These are phyloP conservation scores for Dusona sp. DNA, from an alignment of 2,888 invertebrate genomes.

Conservation along the genomic window DNA sequence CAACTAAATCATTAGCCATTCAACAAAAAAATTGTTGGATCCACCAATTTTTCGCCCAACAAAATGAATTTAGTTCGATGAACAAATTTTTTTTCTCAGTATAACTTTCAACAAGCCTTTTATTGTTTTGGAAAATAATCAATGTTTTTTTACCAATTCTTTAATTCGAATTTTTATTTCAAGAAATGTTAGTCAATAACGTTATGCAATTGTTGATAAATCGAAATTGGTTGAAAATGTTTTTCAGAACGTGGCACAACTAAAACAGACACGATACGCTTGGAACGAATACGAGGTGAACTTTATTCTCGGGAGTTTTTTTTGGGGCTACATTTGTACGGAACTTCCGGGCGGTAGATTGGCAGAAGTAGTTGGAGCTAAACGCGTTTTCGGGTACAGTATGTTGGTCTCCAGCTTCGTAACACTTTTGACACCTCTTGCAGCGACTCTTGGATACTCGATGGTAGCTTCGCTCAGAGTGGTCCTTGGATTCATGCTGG, in stretches of 20 bases:
- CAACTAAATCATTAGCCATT: too few relatives aligned
- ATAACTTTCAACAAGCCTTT: neutral
- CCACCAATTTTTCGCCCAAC: too few relatives aligned
- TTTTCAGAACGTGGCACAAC: conserved; percentile 67
- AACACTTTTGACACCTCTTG: conserved; percentile 92
- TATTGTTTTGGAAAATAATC: neutral
- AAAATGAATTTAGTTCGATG: too few relatives aligned
- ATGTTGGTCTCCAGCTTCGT: conserved; percentile 92
- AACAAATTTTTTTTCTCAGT: too few relatives aligned
- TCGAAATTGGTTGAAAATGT: neutral
- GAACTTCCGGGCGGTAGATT: conserved; percentile 95
- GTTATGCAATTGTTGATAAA: neutral
- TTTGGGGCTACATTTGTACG: conserved; percentile 96
- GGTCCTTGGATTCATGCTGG: conserved; percentile 91
- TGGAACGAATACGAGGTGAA: conserved; percentile 94
- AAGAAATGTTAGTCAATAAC: neutral
- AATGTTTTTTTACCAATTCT: neutral
- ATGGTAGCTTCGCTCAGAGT: conserved; percentile 90
- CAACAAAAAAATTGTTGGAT: too few relatives aligned
- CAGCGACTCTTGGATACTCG: conserved; percentile 89
- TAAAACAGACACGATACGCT: conserved; percentile 86
- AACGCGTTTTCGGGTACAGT: conserved; percentile 94
- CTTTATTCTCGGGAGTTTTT: conserved; percentile 93
- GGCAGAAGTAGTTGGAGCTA: conserved; percentile 93
- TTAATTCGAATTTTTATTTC: neutral